phyloP scores from a whole-genome alignment of 2,888 invertebrate genomes.

The Philereme transversata region DNA sequence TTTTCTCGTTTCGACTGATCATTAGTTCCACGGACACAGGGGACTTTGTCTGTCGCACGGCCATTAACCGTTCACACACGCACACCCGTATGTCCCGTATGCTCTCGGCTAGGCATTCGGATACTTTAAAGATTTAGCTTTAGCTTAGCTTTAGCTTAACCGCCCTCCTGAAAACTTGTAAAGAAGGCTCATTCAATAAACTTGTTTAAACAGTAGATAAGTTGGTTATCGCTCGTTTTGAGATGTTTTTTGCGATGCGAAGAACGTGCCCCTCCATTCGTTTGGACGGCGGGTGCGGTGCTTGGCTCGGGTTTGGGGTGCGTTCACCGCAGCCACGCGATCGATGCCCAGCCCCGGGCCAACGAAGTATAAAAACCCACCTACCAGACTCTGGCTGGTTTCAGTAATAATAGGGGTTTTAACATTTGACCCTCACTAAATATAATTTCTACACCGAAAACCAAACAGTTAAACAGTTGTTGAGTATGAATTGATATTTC shows the following conservation, averaged over 20 bases:
- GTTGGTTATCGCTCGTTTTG: slow-evolving; percentile 38
- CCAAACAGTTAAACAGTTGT: slow-evolving; percentile 32
- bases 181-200: slow-evolving; percentile 18
- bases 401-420: slow-evolving; percentile 50
- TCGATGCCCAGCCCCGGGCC: slow-evolving; percentile 73
- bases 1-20: slow-evolving; percentile 78
- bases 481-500: slow-evolving; percentile 48
- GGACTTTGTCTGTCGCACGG: slow-evolving; percentile 67
- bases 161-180: slow-evolving; percentile 8
- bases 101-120: slow-evolving; percentile 41
- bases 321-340: slow-evolving; percentile 74
- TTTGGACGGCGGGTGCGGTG: slow-evolving; percentile 60
- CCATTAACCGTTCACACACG: slow-evolving; percentile 72
- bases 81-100: slow-evolving; percentile 44
- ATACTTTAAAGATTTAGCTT: slow-evolving; percentile 41
- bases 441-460: slow-evolving; percentile 38
- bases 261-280: slow-evolving; percentile 56
- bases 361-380: slow-evolving; percentile 61
- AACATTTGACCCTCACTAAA: slow-evolving; percentile 45
- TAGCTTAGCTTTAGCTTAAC: too few relatives aligned
- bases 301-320: slow-evolving; percentile 70
- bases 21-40: slow-evolving; percentile 75
- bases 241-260: slow-evolving; percentile 57
- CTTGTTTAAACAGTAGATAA: slow-evolving; percentile 32
- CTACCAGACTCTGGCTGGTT: slow-evolving; percentile 60